phyloP scores from a whole-genome alignment of 2,113 vertebrate species.

The Neolamprologus cancellatus region DNA sequence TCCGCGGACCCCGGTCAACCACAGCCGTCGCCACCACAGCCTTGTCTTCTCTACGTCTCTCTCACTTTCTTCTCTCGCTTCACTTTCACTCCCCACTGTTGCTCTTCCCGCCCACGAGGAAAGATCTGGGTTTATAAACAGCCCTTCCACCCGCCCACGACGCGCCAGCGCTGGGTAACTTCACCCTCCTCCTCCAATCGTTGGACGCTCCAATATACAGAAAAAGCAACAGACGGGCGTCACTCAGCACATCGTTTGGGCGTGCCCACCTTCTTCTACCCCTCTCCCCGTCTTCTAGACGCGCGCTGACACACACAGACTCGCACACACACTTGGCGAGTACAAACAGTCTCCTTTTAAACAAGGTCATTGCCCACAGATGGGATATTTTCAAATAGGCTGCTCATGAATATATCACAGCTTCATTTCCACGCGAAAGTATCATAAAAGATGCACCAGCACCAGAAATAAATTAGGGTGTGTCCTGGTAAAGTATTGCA shows the following conservation, averaged over 20 bases:
- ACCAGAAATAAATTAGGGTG: background rate
- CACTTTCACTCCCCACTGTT: constrained; percentile 57
- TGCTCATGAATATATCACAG: background rate
- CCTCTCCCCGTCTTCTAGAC: background rate
- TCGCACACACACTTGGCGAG: background rate
- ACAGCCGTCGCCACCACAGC: constrained; percentile 65
- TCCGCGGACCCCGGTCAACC: constrained; percentile 69
- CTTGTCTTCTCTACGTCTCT: constrained; percentile 28
- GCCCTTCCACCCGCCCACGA: constrained; percentile 62
- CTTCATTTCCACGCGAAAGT: background rate
- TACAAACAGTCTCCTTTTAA: background rate
- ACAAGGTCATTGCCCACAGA: constrained; percentile 51
- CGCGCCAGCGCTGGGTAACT: constrained; percentile 39
- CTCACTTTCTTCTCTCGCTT: constrained; percentile 4
- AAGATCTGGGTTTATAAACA: constrained; percentile 68
- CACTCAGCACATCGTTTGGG: constrained; percentile 46
- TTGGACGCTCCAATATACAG: constrained; percentile 51
- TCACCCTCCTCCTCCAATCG: constrained; percentile 55
- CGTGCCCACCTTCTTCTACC: constrained; percentile 37
- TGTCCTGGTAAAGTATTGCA: background rate
- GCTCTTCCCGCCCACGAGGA: constrained; percentile 65
- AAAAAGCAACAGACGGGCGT: constrained; percentile 60
- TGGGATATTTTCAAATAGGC: constrained; percentile 18
- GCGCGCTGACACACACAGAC: background rate
- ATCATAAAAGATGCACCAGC: background rate